phyloP scores from a whole-genome alignment of 2,888 invertebrate species.

The Busseola fusca region DNA sequence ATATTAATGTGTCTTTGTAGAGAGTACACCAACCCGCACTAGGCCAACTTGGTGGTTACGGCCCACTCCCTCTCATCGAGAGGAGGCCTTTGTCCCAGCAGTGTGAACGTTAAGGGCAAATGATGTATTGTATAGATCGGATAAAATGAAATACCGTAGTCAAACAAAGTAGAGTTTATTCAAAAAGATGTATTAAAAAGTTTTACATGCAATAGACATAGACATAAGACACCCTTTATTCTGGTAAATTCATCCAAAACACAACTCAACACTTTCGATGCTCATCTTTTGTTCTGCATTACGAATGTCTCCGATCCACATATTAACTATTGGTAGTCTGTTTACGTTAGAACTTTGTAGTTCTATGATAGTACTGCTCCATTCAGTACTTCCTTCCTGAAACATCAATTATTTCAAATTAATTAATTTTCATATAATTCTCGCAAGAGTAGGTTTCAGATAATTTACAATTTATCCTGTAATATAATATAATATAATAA shows the following conservation, averaged over 20 bases:
- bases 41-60: neutral
- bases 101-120: neutral
- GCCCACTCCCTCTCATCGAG: neutral
- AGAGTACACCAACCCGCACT: neutral
- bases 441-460: too few species aligned
- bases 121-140: too few species aligned
- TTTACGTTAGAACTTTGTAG: constrained; percentile 47
- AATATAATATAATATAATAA: too few species aligned
- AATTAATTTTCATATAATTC: neutral
- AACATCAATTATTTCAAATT: constrained; percentile 14
- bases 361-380: constrained; percentile 46
- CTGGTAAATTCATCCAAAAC: constrained; percentile 58
- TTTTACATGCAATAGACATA: neutral
- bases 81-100: neutral
- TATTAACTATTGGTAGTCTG: constrained; percentile 64
- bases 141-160: constrained; percentile 2
- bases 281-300: constrained; percentile 50
- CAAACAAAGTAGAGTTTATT: neutral
- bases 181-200: neutral
- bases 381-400: constrained; percentile 40
- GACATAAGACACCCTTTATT: neutral
- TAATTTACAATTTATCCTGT: neutral
- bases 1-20: neutral
- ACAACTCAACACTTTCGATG: constrained; percentile 63
- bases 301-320: constrained; percentile 61